Conservation (phyloP, 1,140 invertebrate species). For the Zaprionus ghesquierei region DNA sequence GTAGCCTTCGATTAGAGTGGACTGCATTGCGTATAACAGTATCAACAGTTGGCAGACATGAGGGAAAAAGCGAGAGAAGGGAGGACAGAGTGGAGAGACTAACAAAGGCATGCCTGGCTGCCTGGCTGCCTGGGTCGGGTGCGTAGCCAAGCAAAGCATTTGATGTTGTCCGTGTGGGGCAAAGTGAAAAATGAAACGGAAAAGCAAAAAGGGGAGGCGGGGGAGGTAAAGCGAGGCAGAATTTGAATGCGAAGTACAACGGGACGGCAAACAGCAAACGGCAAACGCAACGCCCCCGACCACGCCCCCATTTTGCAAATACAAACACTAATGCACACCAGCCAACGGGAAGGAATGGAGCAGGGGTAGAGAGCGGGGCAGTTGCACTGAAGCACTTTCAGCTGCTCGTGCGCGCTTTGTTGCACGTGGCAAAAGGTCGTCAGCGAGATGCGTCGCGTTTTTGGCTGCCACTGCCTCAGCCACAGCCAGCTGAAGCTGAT, state of each 20-base stretch:
- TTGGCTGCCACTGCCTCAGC: constrained; percentile 23
- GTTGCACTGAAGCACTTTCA: constrained; percentile 12
- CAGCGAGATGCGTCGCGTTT: constrained; percentile 9
- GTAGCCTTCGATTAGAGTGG: constrained; percentile 14
- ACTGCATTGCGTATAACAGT: constrained; percentile 3
- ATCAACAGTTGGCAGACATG: constrained; percentile 9
- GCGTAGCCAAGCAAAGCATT: background rate
- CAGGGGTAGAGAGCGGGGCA: constrained; percentile 15
- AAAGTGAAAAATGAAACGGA: background rate
- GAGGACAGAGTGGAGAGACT: background rate
- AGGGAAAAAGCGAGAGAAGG: background rate
- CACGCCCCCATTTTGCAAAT: constrained; percentile 3
- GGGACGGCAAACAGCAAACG: constrained; percentile 25
- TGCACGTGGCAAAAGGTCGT: constrained; percentile 25
- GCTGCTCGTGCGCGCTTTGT: constrained; percentile 35
- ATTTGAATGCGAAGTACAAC: constrained; percentile 5
- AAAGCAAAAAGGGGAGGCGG: background rate
- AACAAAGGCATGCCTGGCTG: background rate
- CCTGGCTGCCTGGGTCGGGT: background rate
- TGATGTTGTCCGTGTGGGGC: background rate
- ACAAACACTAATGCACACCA: constrained; percentile 37
- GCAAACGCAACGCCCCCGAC: constrained; percentile 30
- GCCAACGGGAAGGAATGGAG: constrained; percentile 9
- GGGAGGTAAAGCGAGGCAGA: background rate
- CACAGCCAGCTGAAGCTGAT: too few species aligned